These are phyloP conservation scores for Drosophila mimetica DNA, from an alignment of 2,888 invertebrate species.

Conservation along the genomic window DNA sequence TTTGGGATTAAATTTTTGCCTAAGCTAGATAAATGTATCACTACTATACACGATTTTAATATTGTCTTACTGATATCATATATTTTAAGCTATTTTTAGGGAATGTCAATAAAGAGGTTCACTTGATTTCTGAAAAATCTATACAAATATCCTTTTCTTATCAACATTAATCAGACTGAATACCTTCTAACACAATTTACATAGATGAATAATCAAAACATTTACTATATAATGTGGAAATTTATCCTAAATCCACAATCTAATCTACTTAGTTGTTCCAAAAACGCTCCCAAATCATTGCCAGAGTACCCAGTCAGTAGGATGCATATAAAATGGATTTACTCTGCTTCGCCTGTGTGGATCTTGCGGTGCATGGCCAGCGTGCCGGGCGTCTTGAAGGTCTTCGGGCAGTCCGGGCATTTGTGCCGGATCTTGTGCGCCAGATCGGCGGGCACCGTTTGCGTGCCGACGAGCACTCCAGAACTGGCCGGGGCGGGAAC, in stretches of 20 bases:
- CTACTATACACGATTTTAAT: no score
- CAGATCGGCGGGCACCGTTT: constrained; percentile 65
- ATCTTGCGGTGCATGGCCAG: constrained; percentile 83
- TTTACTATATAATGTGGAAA: background rate
- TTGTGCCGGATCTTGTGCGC: constrained; percentile 82
- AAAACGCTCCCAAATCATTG: background rate
- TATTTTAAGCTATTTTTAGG: no score
- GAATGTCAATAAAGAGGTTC: no score
- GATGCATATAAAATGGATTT: constrained; percentile 72
- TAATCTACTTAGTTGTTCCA: no score
- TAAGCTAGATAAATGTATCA: no score
- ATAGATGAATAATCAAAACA: background rate
- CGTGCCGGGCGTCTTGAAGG: constrained; percentile 83
- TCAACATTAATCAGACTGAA: no score
- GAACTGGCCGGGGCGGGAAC: constrained; percentile 51
- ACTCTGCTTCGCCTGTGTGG: constrained; percentile 84
- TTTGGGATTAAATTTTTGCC: no score
- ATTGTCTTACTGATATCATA: no score
- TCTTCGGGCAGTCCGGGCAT: constrained; percentile 83
- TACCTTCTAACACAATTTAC: no score
- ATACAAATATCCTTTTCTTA: no score
- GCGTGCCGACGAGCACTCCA: constrained; percentile 68
- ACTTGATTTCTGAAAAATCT: no score
- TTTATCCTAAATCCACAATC: background rate
- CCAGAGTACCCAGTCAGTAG: constrained; percentile 19